Conservation (phyloP, 2,113 vertebrate genomes). For the Hippocampus abdominalis region DNA sequence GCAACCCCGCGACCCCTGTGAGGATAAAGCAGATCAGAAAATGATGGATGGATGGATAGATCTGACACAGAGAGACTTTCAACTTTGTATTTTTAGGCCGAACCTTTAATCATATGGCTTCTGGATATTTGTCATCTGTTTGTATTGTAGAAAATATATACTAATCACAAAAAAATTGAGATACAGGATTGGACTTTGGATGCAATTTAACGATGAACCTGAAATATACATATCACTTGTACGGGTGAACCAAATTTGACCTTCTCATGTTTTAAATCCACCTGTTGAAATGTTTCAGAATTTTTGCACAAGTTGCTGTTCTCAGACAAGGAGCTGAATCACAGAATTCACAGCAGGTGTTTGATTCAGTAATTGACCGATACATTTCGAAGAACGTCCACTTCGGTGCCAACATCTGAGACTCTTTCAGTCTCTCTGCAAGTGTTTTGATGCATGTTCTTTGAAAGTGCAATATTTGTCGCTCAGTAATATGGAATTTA, state of each 20-base stretch:
- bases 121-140: neutral
- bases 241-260: neutral
- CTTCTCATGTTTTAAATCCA: neutral
- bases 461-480: too few species aligned
- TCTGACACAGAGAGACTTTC: conserved; percentile 51
- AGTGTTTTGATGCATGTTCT: too few species aligned
- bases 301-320: neutral
- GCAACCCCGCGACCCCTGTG: too few species aligned
- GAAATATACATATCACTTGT: neutral
- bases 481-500: too few species aligned
- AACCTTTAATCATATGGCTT: neutral
- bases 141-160: neutral
- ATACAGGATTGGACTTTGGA: neutral
- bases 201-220: neutral
- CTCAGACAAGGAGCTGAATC: neutral
- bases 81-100: conserved; percentile 3
- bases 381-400: neutral
- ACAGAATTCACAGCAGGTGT: neutral
- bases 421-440: too few species aligned
- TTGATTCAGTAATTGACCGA: neutral
- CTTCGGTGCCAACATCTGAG: too few species aligned
- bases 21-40: too few species aligned
- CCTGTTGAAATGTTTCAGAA: neutral
- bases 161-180: neutral
- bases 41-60: too few species aligned